Evolutionary conservation across 1,140 invertebrate genomes (phyloP).

Genomic region (Asbolus verrucosus): DNA sequence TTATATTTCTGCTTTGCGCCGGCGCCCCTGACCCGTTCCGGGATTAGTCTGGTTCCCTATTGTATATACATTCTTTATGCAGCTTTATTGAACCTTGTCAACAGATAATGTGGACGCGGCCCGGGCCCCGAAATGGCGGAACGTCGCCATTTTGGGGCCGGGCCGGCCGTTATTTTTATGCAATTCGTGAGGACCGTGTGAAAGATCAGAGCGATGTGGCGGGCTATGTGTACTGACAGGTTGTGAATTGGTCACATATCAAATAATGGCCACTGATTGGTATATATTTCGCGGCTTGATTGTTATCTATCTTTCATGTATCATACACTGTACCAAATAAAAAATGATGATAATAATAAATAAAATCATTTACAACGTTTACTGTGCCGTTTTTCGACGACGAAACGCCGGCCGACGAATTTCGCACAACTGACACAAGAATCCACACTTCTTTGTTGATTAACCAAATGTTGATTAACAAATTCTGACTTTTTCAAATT

Average conservation of each 20-base stretch:
- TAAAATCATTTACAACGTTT: constrained; percentile 53
- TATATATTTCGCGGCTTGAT: constrained; percentile 50
- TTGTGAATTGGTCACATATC: constrained; percentile 56
- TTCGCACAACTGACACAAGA: too few species aligned
- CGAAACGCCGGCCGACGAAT: too few species aligned
- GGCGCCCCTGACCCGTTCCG: background rate
- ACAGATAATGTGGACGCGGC: background rate
- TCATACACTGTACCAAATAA: constrained; percentile 58
- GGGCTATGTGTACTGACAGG: constrained; percentile 40
- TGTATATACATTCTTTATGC: constrained; percentile 42
- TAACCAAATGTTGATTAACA: too few species aligned
- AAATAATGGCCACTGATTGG: constrained; percentile 49
- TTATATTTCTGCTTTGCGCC: background rate
- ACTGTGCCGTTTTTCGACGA: too few species aligned
- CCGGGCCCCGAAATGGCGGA: background rate
- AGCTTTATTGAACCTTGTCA: constrained; percentile 30
- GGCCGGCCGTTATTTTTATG: background rate
- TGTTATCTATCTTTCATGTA: constrained; percentile 55
- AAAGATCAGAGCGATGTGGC: background rate
- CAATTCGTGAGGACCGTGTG: background rate
- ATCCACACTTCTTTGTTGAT: too few species aligned
- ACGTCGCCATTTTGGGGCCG: background rate
- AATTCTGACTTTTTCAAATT: too few species aligned
- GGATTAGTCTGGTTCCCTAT: constrained; percentile 29
- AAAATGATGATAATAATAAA: constrained; percentile 51